Conservation (phyloP, 2,113 vertebrate genomes). For the Natator depressus region DNA sequence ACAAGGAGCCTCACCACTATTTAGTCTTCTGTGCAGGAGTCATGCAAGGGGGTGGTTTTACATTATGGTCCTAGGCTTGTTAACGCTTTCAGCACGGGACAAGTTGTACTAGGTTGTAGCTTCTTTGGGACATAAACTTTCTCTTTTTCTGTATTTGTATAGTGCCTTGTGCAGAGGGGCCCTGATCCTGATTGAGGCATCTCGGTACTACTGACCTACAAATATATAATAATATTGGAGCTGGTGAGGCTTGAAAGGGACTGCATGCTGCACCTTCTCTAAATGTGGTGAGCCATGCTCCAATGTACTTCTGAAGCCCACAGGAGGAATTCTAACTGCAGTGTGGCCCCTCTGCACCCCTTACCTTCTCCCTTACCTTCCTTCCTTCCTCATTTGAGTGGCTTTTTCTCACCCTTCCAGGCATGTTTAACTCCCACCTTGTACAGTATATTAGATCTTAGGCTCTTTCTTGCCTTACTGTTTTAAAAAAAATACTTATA, state of each 20-base stretch:
- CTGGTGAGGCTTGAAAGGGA: no score
- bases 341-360: background rate
- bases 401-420: background rate
- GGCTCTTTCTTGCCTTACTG: background rate
- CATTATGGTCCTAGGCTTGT: background rate
- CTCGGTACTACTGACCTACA: no score
- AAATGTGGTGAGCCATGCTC: background rate
- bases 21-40: no score
- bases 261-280: background rate
- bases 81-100: background rate
- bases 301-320: fast-evolving
- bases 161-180: background rate
- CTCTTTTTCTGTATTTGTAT: background rate
- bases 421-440: background rate
- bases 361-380: background rate
- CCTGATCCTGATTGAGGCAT: background rate
- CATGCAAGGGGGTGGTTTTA: no score
- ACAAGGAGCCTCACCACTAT: no score
- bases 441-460: background rate
- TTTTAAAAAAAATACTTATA: background rate
- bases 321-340: background rate
- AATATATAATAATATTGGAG: background rate
- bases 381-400: background rate
- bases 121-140: background rate
- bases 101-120: no score